Conservation (phyloP, 2,888 invertebrate species). For the Drosophila sordidapex region DNA sequence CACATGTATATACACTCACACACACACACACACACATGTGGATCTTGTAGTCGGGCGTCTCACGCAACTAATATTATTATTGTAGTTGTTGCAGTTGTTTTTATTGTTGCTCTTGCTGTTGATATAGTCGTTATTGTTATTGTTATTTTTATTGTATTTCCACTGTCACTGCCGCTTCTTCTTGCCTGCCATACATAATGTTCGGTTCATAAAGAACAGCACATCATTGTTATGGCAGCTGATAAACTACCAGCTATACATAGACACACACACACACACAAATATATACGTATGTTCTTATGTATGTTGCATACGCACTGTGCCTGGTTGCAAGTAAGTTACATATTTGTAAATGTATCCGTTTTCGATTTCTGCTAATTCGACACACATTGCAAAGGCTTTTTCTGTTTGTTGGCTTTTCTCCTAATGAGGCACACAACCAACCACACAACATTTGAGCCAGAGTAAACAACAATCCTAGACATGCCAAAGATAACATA, state of each 20-base stretch:
- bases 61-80: conserved; percentile 56
- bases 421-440: conserved; percentile 25
- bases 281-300: background rate
- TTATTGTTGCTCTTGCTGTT: conserved; percentile 20
- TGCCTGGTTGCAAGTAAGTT: conserved; percentile 8
- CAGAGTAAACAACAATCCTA: background rate
- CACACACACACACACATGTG: background rate
- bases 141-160: conserved; percentile 45
- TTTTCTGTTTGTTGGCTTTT: background rate
- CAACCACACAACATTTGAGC: background rate
- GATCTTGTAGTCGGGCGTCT: conserved; percentile 31
- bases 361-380: conserved; percentile 31
- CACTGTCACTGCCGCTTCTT: conserved; percentile 51
- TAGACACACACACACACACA: background rate
- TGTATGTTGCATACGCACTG: conserved; percentile 16
- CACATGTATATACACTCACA: background rate
- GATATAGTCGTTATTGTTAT: conserved; percentile 38
- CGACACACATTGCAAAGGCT: conserved; percentile 24
- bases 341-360: conserved; percentile 14
- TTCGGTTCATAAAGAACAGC: conserved; percentile 59
- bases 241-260: conserved; percentile 44
- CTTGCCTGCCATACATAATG: conserved; percentile 41
- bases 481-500: background rate
- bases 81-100: conserved; percentile 13
- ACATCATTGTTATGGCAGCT: conserved; percentile 68